phyloP scores from a whole-genome alignment of 92 coral and sea anemone genomes.

The Umimayanthus chanpuru region DNA sequence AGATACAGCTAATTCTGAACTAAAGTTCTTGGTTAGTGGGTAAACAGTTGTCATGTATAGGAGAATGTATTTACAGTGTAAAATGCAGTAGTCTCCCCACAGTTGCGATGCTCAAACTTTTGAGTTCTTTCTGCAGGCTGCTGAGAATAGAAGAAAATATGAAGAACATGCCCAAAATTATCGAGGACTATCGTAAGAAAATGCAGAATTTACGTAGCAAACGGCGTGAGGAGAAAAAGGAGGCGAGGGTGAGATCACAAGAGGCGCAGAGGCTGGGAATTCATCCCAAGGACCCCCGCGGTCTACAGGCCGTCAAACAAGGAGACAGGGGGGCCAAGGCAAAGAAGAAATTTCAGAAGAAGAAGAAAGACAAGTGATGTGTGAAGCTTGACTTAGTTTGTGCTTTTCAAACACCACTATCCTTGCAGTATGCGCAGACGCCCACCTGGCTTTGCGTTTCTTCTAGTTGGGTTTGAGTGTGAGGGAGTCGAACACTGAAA shows the following conservation, averaged over 20 bases:
- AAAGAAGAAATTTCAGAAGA: conserved; percentile 67
- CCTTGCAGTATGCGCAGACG: background rate
- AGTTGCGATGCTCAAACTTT: background rate
- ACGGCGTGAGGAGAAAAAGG: conserved; percentile 69
- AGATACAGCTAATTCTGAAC: too few relatives aligned
- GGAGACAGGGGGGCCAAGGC: conserved; percentile 52
- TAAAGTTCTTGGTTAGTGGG: too few relatives aligned
- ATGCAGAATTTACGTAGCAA: conserved; percentile 83
- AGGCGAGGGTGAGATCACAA: conserved; percentile 69
- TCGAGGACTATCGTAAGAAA: conserved; percentile 85
- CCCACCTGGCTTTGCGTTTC: too few relatives aligned
- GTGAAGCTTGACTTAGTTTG: background rate
- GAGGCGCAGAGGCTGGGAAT: conserved; percentile 90
- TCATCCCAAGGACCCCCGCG: conserved; percentile 93
- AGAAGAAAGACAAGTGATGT: conserved; percentile 36
- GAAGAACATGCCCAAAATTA: conserved; percentile 93
- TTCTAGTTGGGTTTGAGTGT: too few relatives aligned
- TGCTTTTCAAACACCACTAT: background rate
- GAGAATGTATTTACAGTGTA: too few relatives aligned
- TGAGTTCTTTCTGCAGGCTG: conserved; percentile 54
- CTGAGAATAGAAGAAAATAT: conserved; percentile 90
- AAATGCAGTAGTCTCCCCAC: too few relatives aligned
- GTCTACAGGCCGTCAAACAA: conserved; percentile 69
- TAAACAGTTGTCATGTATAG: too few relatives aligned
- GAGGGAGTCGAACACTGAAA: too few relatives aligned